These are phyloP conservation scores for Trissolcus basalis DNA, from an alignment of 1,140 invertebrate species.

Conservation along the genomic window DNA sequence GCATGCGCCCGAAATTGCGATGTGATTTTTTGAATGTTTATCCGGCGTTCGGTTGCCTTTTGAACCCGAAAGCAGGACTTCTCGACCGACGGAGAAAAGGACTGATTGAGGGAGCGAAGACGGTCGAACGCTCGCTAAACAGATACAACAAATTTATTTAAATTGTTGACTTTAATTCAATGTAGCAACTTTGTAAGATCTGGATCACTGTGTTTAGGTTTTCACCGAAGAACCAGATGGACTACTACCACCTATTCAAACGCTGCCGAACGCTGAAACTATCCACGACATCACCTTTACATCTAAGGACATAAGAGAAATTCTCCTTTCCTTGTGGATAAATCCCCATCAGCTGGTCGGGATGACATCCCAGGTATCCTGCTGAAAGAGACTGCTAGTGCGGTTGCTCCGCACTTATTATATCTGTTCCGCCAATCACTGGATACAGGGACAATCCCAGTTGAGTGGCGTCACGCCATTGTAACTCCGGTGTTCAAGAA, in stretches of 20 bases:
- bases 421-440: neutral
- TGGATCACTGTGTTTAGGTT: too few species aligned
- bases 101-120: too few species aligned
- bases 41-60: too few species aligned
- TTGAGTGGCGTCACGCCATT: neutral
- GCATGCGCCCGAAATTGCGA: too few species aligned
- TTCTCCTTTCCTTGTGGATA: neutral
- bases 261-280: neutral
- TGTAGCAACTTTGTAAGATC: too few species aligned
- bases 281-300: neutral
- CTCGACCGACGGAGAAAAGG: too few species aligned
- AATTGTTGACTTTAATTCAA: too few species aligned
- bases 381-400: neutral
- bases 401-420: neutral
- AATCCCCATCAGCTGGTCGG: neutral
- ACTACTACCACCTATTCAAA: neutral
- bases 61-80: too few species aligned
- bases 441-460: neutral
- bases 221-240: too few species aligned
- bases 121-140: too few species aligned
- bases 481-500: neutral
- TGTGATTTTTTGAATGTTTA: too few species aligned
- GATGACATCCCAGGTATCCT: neutral
- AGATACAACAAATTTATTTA: too few species aligned
- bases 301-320: neutral